phyloP scores from a whole-genome alignment of 2,797 vertebrate species.

The Remorina albescens region DNA sequence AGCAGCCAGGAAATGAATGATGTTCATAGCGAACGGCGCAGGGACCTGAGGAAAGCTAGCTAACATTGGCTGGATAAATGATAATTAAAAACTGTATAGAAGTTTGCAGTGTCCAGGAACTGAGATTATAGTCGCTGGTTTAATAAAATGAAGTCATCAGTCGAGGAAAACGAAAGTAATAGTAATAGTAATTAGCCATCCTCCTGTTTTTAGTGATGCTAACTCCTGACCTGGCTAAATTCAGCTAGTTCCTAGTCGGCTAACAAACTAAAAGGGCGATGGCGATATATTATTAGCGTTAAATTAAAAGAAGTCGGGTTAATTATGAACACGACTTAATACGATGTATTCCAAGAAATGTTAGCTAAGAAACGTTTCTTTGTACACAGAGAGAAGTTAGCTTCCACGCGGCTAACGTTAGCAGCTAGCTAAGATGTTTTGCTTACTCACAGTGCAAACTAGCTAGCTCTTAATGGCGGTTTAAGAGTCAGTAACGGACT shows the following conservation, averaged over 20 bases:
- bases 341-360: fast-evolving
- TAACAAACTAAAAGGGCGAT: neutral
- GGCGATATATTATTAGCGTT: fast-evolving
- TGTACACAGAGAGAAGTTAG: neutral
- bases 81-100: fast-evolving
- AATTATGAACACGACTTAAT: neutral
- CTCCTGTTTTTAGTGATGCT: constrained; percentile 23
- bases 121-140: fast-evolving
- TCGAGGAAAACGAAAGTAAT: constrained; percentile 69
- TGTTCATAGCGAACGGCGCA: neutral
- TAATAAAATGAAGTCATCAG: neutral
- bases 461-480: constrained; percentile 52
- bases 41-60: neutral
- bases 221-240: constrained; percentile 33
- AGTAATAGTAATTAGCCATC: too few species aligned
- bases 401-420: constrained; percentile 40
- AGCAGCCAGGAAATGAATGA: neutral
- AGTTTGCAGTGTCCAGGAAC: too few species aligned
- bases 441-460: constrained; percentile 80
- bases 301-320: fast-evolving
- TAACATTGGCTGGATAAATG: neutral
- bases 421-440: constrained; percentile 60
- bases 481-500: neutral
- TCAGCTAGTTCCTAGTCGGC: constrained; percentile 31
- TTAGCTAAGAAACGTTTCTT: fast-evolving